Percentiles rank a stretch among this genome's conserved stretches.
phyloP scores from a whole-genome alignment of 2,797 vertebrate genomes.

The Ctenopoma multispine region DNA sequence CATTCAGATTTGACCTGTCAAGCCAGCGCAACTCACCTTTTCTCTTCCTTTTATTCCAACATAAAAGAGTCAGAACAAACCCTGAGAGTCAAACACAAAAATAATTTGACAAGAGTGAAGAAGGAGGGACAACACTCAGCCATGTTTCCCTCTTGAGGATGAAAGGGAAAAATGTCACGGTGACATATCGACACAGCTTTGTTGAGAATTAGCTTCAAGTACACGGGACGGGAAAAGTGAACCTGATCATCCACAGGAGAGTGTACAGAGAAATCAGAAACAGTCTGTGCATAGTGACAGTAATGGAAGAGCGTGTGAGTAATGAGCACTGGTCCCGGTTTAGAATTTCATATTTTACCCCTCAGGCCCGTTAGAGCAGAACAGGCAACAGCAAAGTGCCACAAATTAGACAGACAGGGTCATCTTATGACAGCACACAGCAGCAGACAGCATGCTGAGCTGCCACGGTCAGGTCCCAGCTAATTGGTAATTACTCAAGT shows the following conservation, averaged over 20 bases:
- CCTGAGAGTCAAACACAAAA: too few species aligned
- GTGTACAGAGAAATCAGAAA: not conserved
- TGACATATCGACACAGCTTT: not conserved
- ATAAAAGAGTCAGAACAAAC: too few species aligned
- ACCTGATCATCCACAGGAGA: not conserved
- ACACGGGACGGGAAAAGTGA: not conserved
- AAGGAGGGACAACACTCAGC: too few species aligned
- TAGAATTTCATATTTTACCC: constrained; percentile 28
- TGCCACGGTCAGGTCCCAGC: not conserved
- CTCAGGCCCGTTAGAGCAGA: constrained; percentile 38
- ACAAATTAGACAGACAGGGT: constrained; percentile 36
- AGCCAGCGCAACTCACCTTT: too few species aligned
- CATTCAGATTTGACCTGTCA: too few species aligned
- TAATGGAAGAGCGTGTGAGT: not conserved
- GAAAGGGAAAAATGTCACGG: not conserved
- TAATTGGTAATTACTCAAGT: constrained; percentile 38
- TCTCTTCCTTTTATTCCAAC: too few species aligned
- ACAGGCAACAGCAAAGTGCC: constrained; percentile 5
- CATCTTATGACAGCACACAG: constrained; percentile 9
- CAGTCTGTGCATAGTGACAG: not conserved
- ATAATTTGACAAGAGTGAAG: too few species aligned
- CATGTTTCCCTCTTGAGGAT: too few species aligned
- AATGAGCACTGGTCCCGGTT: constrained; percentile 1
- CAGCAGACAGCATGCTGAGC: constrained; percentile 35
- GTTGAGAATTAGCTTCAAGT: not conserved